phyloP scores from a whole-genome alignment of 2,888 invertebrate genomes.

The Chloroclystis v-ata region DNA sequence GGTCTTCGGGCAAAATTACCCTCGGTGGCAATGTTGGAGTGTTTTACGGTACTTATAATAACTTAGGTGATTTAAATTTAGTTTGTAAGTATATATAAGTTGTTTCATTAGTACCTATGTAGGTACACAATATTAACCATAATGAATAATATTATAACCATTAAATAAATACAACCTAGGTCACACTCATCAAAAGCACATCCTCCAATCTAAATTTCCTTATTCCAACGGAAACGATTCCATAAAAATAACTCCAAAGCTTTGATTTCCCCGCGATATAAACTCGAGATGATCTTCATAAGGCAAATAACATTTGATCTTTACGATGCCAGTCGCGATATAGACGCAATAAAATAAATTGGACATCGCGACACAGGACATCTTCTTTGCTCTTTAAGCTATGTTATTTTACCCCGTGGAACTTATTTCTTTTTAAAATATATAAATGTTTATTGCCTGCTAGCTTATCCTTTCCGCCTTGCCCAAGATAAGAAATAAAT shows the following conservation, averaged over 20 bases:
- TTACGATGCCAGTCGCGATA: constrained; percentile 47
- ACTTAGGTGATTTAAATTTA: no score
- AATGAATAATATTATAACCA: no score
- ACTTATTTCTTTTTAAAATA: background rate
- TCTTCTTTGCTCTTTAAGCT: constrained; percentile 11
- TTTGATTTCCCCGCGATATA: constrained; percentile 28
- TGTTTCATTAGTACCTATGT: no score
- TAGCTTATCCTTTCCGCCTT: no score
- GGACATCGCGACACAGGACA: constrained; percentile 31
- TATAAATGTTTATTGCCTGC: background rate
- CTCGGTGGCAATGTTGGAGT: no score
- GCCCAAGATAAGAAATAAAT: no score
- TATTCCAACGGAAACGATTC: constrained; percentile 1
- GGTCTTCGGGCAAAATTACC: no score
- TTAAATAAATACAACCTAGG: no score
- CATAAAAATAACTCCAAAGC: constrained; percentile 16
- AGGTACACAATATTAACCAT: no score
- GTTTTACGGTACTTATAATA: no score
- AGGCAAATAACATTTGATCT: constrained; percentile 46
- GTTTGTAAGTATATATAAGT: no score
- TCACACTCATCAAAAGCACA: background rate
- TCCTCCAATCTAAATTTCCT: background rate
- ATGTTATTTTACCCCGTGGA: constrained; percentile 7
- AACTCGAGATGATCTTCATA: constrained; percentile 34
- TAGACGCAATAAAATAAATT: constrained; percentile 60